Evolutionary conservation across 2,113 vertebrate genomes (phyloP).

Genomic region (Muntiacus reevesi): DNA sequence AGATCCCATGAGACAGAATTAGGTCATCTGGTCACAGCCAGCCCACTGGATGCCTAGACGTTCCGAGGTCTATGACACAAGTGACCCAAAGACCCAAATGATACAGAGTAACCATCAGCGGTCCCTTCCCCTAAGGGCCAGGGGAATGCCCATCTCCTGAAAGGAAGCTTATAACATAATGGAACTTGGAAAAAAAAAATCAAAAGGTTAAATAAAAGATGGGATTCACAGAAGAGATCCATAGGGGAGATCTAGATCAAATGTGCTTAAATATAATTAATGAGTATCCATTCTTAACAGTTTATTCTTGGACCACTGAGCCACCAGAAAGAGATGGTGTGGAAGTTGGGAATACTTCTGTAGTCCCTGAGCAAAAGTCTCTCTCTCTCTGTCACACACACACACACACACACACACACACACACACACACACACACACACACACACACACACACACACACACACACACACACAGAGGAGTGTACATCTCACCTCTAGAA

Average conservation of each 20-base stretch:
- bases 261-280: not conserved
- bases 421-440: not conserved
- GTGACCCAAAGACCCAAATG: not conserved
- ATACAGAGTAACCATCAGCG: not conserved
- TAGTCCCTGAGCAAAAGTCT: not conserved
- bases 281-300: not conserved
- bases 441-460: not conserved
- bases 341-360: not conserved
- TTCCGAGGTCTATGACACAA: not conserved
- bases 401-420: not conserved
- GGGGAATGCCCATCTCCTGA: not conserved
- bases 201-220: not conserved
- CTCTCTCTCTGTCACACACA: not conserved
- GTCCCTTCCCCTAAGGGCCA: not conserved
- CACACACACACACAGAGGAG: not conserved
- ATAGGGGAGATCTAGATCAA: not conserved
- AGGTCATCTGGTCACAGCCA: not conserved
- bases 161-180: not conserved
- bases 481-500: not conserved
- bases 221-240: not conserved
- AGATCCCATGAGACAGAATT: not conserved
- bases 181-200: not conserved
- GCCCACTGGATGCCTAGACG: not conserved
- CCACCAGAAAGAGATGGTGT: not conserved
- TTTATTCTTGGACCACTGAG: not conserved